phyloP scores from a whole-genome alignment of 64 coral and sea anemone genomes.

The Catalaphyllia jardinei region DNA sequence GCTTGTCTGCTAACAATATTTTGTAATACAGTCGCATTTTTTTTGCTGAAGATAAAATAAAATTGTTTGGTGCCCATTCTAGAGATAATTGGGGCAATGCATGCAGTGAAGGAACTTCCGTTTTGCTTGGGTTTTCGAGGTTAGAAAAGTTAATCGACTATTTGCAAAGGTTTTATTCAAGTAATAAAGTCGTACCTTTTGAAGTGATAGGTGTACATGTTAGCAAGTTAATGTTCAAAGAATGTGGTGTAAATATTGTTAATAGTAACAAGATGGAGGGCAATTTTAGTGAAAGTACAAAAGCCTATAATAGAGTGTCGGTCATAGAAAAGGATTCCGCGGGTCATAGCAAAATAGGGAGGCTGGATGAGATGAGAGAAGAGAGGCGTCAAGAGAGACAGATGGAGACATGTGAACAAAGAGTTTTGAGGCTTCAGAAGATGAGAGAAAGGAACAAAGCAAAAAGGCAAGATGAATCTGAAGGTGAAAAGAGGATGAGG shows the following conservation, averaged over 20 bases:
- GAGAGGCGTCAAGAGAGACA: background rate
- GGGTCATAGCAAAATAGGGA: no score
- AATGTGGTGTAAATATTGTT: background rate
- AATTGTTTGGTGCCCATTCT: conserved; percentile 3
- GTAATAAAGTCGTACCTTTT: background rate
- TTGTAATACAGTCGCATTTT: background rate
- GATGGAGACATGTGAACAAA: background rate
- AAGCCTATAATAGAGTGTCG: no score
- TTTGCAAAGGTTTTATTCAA: background rate
- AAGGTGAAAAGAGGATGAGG: background rate
- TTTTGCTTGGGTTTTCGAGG: background rate
- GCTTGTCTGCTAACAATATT: background rate
- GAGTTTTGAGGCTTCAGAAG: background rate
- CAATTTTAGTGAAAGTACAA: background rate
- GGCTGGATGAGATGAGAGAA: background rate
- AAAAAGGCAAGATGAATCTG: background rate
- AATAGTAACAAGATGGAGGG: background rate
- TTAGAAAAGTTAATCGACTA: background rate
- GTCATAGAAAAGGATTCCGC: no score
- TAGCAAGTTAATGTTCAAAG: background rate
- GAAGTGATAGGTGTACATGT: background rate
- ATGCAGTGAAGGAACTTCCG: background rate
- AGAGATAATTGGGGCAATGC: background rate
- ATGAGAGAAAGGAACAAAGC: background rate
- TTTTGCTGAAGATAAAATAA: background rate